Evolutionary conservation across 2,113 vertebrate species (phyloP).

Genomic region (Saccopteryx leptura): DNA sequence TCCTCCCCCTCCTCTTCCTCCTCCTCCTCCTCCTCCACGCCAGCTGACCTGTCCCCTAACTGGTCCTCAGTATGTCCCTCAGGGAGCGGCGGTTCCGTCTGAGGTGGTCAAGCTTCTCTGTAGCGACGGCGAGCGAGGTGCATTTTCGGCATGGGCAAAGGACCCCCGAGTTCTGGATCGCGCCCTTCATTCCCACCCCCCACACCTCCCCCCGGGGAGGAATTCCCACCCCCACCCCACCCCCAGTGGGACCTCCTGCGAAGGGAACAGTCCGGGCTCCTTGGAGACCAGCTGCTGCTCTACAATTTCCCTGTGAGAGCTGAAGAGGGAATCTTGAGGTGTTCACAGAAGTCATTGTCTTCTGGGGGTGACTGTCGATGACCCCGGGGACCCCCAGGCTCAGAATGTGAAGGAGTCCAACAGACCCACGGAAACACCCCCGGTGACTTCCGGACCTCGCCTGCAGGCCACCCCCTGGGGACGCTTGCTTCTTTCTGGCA

Average conservation of each 20-base stretch:
- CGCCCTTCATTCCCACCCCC: rapidly evolving
- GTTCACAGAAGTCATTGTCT: not conserved
- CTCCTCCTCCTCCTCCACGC: not conserved
- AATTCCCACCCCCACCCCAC: no score
- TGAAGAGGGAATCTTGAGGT: not conserved
- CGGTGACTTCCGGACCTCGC: rapidly evolving
- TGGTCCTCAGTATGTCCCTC: not conserved
- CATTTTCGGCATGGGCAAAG: not conserved
- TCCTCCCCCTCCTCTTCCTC: no score
- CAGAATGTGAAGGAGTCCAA: not conserved
- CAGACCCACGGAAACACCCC: no score
- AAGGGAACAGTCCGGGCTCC: not conserved
- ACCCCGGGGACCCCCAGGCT: not conserved
- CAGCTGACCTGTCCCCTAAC: no score
- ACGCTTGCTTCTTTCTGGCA: no score
- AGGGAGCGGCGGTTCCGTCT: rapidly evolving
- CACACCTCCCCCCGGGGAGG: not conserved
- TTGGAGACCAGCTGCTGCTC: rapidly evolving
- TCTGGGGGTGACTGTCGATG: not conserved
- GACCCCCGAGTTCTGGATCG: not conserved
- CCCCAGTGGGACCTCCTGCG: not conserved
- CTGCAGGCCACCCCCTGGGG: rapidly evolving
- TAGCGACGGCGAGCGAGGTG: rapidly evolving
- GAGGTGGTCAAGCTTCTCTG: no score
- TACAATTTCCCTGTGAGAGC: not conserved